Evolutionary conservation across 2,113 vertebrate genomes (phyloP), one percentile per base, ranked within the genome.

Genomic region (Suricata suricatta): DNA sequence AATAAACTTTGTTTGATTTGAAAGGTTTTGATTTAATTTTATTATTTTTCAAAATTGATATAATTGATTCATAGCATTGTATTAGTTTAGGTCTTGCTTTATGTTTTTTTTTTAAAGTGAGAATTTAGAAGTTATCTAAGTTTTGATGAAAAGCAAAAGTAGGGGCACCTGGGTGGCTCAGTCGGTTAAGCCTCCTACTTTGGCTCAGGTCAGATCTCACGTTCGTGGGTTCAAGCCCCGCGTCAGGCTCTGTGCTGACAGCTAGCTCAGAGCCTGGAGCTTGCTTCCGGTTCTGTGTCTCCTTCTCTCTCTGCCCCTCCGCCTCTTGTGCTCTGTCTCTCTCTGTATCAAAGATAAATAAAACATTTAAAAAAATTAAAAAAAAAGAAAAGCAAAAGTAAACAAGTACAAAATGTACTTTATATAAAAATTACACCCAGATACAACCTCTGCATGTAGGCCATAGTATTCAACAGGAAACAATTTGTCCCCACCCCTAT

Each of bases 71-170:
- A 41, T 72, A 83, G 27, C 68, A 44, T 52, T 16, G 64, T 54
- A 83, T 13, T 47, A 50, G 41, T 82, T 89, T 82, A 82, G 52
- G 33, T 33, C 17, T 74, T 50, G 50, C 50, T 68, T 90, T 80
- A 79, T 66, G 71, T 17, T 79, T 79, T 31, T 47, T 77, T 19
- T 57, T 25, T 31, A 2, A 69, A 86, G 68, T 79, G 29, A 35
- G 31, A 71, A 15, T 74, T 92, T 90, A 94, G 76, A 96, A 77
- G 14, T 68, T 80, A 38, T 60, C 47, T 64, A 95, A 52, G 5
- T 96, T 95, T 96, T 88, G 93, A 90, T 72, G 54, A 77, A 93
- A 87, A 72, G 3, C 25, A 89, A 74, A 92, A 87, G 12, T 52
- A 80, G n/a, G n/a, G n/a, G n/a, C n/a, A n/a, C n/a, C n/a, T n/a